Evolutionary conservation across 2,888 invertebrate species (phyloP), one percentile per base, ranked within the genome.

Genomic region (Tipula helvola): DNA sequence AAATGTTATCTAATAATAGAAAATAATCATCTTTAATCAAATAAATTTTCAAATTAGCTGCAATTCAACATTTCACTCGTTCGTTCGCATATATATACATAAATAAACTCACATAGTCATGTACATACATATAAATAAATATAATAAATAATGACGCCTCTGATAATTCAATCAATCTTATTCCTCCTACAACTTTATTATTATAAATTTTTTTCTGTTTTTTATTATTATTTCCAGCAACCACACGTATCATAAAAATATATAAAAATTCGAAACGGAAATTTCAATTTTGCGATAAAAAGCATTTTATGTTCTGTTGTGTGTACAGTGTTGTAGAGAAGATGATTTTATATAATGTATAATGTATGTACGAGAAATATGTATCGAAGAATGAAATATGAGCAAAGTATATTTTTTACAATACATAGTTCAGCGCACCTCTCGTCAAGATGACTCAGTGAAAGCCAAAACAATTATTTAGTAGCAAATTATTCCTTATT

Each of bases 101-200:
- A 57, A 44, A 57, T 57, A 57, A 16, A 57, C 12, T 12, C 44
- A 44, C 12, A 28, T 28, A 28, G 28, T 28, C 28, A 28, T 28
- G 28, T 28, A 57, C 3, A 3, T 39, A 13, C 13, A 13, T 47
- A n/a, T 47, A 39, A 7, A 39, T 7, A 7, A 39, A 39, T 39
- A 57, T 57, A 57, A 57, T 18, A 28, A 71, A 71, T 71, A 71
- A 71, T 71, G 71, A 71, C 71, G 71, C 71, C 71, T 71, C 71
- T 71, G 71, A 71, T 71, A 71, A 71, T 71, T 71, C 71, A 71
- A 71, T 71, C 71, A 71, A 71, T 71, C 71, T 71, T 71, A 71
- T 71, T 71, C 71, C 71, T 71, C 71, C 71, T 71, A 71, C 71
- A 71, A 71, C 28, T 71, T 28, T 71, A 71, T 71, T 28, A 52